These are phyloP conservation scores for Drosophila suboccidentalis DNA, from an alignment of 2,888 invertebrate species.

Conservation along the genomic window DNA sequence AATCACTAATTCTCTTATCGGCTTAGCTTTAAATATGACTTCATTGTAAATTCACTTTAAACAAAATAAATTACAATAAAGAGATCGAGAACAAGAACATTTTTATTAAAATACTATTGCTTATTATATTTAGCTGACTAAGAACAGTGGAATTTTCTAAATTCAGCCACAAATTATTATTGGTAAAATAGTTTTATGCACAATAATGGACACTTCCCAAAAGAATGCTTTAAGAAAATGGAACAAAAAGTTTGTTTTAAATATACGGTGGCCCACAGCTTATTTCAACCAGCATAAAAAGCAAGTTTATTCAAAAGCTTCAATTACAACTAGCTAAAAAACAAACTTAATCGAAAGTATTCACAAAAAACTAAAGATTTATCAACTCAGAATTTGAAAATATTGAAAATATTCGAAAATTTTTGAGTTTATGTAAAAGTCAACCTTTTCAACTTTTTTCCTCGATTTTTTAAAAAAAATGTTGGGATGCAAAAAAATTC, in stretches of 20 bases:
- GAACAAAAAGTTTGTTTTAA: background rate
- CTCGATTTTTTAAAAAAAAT: no score
- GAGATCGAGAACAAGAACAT: background rate
- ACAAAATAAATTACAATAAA: background rate
- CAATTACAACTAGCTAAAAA: no score
- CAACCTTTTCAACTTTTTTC: no score
- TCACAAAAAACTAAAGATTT: no score
- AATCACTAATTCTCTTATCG: background rate
- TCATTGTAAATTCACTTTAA: background rate
- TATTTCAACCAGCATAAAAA: no score
- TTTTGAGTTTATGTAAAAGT: no score
- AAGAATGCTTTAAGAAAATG: background rate
- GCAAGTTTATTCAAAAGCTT: no score
- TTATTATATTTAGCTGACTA: background rate
- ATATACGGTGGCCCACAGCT: no score
- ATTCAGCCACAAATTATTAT: background rate
- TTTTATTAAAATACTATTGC: background rate
- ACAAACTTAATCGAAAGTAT: no score
- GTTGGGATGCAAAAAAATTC: no score
- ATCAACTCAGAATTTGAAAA: no score
- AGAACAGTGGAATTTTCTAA: background rate
- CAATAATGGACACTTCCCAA: background rate
- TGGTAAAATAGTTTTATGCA: background rate
- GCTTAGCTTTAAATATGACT: background rate
- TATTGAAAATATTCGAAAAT: no score